Evolutionary conservation across 2,113 vertebrate genomes (phyloP).

Genomic region (Vimba vimba): DNA sequence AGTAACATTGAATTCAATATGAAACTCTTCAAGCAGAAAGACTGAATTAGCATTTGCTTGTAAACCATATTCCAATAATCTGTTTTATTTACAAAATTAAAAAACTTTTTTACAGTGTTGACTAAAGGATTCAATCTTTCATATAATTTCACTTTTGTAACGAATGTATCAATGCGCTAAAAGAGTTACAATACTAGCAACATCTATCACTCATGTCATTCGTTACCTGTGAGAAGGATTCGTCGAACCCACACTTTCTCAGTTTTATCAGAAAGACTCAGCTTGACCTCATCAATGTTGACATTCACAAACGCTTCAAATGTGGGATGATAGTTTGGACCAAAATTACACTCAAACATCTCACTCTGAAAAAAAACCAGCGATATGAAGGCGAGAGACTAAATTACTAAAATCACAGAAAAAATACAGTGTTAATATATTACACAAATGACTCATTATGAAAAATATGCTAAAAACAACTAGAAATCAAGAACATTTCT

Average conservation of each 20-base stretch:
- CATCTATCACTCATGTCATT: background rate
- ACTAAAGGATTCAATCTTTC: background rate
- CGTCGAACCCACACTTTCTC: constrained; percentile 32
- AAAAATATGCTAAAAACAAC: background rate
- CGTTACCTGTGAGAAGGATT: constrained; percentile 21
- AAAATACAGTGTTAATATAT: background rate
- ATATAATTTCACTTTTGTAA: too few species aligned
- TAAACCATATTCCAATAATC: too few species aligned
- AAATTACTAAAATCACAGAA: background rate
- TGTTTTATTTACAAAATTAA: too few species aligned
- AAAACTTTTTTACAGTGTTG: too few species aligned
- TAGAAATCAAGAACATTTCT: background rate
- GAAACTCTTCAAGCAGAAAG: too few species aligned
- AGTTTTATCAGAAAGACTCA: constrained; percentile 13
- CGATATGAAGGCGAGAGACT: background rate
- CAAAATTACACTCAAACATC: too few species aligned
- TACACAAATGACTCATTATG: background rate
- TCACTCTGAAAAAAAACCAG: too few species aligned
- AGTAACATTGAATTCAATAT: background rate
- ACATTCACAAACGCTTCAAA: too few species aligned
- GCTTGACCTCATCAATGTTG: too few species aligned
- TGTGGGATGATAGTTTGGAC: too few species aligned
- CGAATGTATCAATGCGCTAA: too few species aligned
- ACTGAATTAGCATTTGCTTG: too few species aligned
- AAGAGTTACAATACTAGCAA: background rate